Evolutionary conservation across 2,888 invertebrate genomes (phyloP), one percentile per base, ranked within the genome.

Genomic region (Eupithecia insigniata): DNA sequence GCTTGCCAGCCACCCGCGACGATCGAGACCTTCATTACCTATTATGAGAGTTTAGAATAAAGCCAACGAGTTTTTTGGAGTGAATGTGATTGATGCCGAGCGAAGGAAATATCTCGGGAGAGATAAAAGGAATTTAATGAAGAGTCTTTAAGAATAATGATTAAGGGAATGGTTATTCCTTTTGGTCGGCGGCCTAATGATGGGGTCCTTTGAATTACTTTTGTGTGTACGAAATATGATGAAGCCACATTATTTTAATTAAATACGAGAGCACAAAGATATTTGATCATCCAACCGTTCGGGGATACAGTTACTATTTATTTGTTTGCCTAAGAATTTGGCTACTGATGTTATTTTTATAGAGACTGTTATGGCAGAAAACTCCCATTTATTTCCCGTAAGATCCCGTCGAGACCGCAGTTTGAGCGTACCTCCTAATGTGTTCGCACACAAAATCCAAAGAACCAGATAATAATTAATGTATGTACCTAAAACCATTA

Each of bases 81-180:
- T 92, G 92, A 92, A 93, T 93, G 92, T 94, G 94, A 94, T 94
- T 94, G 94, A 94, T 94, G 93, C 92, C 89, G 84, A 90, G 85
- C 88, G 87, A 89, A 92, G 91, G 90, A 93, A 93, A 93, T 92
- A 93, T 92, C 93, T 91, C 89, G 89, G 86, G 90, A 92, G 91
- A 94, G 92, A 93, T 93, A 93, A 93, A 93, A 93, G 92, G 93
- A 94, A 92, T 93, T 93, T 93, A 93, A 94, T 94, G 94, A 93
- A 93, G 92, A 93, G 89, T 93, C 93, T 93, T 94, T 93, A 93
- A 92, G 92, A 93, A 93, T 93, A 92, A 93, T 93, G 92, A 93
- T 93, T 93, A 93, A 93, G 92, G 89, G 90, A 93, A 93, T 91
- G 92, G 92, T 92, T 93, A 93, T 93, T 93, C 91, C 92, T 92